These are phyloP conservation scores for Etheostoma spectabile DNA, from an alignment of 2,113 vertebrate species.

Conservation along the genomic window DNA sequence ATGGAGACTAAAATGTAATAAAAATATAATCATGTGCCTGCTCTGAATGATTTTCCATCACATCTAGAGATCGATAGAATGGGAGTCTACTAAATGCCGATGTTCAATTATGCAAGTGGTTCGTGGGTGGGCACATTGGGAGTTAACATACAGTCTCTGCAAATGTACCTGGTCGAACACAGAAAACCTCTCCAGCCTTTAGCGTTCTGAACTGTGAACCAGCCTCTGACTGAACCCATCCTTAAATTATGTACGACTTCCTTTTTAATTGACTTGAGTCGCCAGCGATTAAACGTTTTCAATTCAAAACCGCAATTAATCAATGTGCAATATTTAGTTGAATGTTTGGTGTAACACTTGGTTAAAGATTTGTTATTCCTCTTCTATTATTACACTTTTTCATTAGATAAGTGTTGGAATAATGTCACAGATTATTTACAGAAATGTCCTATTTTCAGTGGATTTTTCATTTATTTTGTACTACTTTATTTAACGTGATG, in stretches of 20 bases:
- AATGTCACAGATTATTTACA: too few species aligned
- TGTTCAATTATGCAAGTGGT: neutral
- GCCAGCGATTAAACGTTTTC: too few species aligned
- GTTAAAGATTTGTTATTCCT: too few species aligned
- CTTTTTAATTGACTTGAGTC: constrained; percentile 15
- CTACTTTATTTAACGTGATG: too few species aligned
- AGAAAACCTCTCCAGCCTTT: neutral
- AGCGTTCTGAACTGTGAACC: neutral
- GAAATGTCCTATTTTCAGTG: too few species aligned
- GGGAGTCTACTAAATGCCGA: neutral
- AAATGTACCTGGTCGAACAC: neutral
- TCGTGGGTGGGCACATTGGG: neutral
- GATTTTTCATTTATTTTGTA: too few species aligned
- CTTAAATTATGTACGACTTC: constrained; percentile 34
- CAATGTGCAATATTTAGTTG: too few species aligned
- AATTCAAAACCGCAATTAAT: too few species aligned
- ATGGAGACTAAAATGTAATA: too few species aligned
- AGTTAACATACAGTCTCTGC: constrained; percentile 5
- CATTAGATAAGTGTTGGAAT: too few species aligned
- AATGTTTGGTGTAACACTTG: too few species aligned
- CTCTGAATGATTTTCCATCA: neutral
- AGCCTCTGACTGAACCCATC: neutral
- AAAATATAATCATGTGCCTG: neutral
- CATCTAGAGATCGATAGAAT: neutral
- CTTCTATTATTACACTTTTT: too few species aligned